These are phyloP conservation scores for Archivesica marissinica DNA, from an alignment of 1,140 invertebrate species.

Conservation along the genomic window DNA sequence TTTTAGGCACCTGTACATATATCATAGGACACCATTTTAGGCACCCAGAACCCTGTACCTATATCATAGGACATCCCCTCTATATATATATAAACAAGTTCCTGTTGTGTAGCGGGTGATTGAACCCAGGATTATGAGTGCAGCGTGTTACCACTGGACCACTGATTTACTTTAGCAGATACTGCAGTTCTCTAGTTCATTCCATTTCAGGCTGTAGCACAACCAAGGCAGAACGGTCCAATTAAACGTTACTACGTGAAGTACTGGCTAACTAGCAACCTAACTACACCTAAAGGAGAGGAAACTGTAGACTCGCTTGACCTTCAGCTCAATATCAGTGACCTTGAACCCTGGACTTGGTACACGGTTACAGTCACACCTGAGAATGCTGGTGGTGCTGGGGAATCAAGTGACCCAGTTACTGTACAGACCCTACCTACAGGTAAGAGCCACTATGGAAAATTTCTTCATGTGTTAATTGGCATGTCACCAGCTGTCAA, in stretches of 20 bases:
- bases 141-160: no score
- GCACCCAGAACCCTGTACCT: no score
- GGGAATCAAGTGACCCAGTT: constrained; percentile 31
- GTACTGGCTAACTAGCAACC: constrained; percentile 53
- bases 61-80: no score
- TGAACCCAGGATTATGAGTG: no score
- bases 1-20: no score
- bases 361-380: constrained; percentile 39
- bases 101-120: neutral
- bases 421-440: constrained; percentile 38
- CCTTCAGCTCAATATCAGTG: constrained; percentile 55
- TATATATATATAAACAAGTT: neutral
- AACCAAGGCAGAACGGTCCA: constrained; percentile 53
- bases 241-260: constrained; percentile 56
- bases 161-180: no score
- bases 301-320: constrained; percentile 50
- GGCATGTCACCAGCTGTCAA: no score
- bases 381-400: constrained; percentile 49
- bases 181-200: neutral
- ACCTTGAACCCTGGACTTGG: constrained; percentile 60
- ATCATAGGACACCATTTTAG: no score
- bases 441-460: constrained; percentile 33
- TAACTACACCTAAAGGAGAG: constrained; percentile 16
- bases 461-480: no score
- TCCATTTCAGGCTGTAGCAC: constrained; percentile 57